Conservation (phyloP, 2,888 invertebrate genomes). For the Aphidius colemani region DNA sequence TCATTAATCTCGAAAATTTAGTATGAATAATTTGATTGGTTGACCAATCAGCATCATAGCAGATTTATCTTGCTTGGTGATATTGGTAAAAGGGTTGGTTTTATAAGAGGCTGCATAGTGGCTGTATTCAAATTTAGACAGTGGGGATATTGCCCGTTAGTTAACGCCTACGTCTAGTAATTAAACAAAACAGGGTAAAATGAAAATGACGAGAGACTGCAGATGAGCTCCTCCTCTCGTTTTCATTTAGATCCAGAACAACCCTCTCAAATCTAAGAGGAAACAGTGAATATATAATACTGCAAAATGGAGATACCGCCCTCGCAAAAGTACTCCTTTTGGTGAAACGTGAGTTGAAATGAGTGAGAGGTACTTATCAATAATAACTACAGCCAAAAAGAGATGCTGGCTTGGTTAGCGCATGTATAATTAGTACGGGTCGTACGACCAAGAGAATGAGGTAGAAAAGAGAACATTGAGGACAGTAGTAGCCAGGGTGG, state of each 20-base stretch:
- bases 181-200: constrained; percentile 52
- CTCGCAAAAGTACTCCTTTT: constrained; percentile 3
- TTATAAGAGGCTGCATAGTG: constrained; percentile 27
- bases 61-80: constrained; percentile 41
- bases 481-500: constrained; percentile 47
- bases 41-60: constrained; percentile 44
- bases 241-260: constrained; percentile 15
- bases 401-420: constrained; percentile 52
- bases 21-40: constrained; percentile 29
- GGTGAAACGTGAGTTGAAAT: constrained; percentile 3
- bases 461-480: constrained; percentile 13
- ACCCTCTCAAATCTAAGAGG: constrained; percentile 23
- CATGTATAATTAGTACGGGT: constrained; percentile 56
- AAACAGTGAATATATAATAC: constrained; percentile 1
- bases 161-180: constrained; percentile 56
- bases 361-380: constrained; percentile 37
- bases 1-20: too few relatives aligned
- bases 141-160: constrained; percentile 47
- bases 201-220: constrained; percentile 34
- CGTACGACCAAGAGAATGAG: constrained; percentile 32
- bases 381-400: constrained; percentile 11
- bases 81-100: constrained; percentile 47
- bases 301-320: constrained; percentile 18
- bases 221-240: constrained; percentile 45
- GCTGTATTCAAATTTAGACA: constrained; percentile 29